Evolutionary conservation across 2,888 invertebrate species (phyloP).

Genomic region (Tiphia femorata): DNA sequence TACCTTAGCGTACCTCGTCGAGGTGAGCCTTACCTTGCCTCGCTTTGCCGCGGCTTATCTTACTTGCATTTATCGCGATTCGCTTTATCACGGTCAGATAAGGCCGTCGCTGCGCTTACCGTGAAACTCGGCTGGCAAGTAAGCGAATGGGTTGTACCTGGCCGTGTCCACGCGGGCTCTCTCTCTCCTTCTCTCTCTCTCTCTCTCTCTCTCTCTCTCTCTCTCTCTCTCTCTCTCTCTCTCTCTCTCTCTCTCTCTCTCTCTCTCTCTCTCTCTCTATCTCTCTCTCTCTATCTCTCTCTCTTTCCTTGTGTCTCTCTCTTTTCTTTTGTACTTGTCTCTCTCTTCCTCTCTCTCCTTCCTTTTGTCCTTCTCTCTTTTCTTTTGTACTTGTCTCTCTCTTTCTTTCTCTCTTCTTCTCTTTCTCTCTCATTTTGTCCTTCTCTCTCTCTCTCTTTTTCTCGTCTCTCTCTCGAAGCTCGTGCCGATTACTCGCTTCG

Average conservation of each 20-base stretch:
- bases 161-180: no score
- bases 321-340: neutral
- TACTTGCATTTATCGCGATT: constrained; percentile 28
- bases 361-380: no score
- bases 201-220: neutral
- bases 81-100: constrained; percentile 38
- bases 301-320: neutral
- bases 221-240: neutral
- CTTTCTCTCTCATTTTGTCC: no score
- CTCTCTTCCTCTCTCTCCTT: neutral
- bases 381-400: no score
- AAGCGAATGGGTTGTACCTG: no score
- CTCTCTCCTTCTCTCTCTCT: neutral
- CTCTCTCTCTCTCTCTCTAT: no score
- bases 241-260: no score
- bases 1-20: no score
- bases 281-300: neutral
- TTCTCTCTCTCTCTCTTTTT: no score
- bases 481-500: no score
- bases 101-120: constrained; percentile 3
- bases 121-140: constrained; percentile 16
- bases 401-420: no score
- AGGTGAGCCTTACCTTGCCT: constrained; percentile 1
- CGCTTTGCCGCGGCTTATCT: constrained; percentile 20
- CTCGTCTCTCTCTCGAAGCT: no score